Evolutionary conservation across 2,797 vertebrate genomes (phyloP).

Genomic region (Sebastes variabilis): DNA sequence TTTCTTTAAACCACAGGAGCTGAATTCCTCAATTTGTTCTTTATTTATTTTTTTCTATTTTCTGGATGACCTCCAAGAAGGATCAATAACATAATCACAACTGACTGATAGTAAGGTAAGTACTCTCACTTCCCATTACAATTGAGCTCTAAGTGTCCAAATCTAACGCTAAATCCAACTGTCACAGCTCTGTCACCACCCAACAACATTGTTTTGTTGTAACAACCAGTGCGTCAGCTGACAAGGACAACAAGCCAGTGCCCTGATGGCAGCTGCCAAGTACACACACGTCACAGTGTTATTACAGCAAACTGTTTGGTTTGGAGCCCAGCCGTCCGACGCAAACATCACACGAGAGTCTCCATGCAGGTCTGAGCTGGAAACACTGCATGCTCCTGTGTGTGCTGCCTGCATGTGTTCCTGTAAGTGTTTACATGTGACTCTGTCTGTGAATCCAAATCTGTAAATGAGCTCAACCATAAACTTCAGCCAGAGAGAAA

Average conservation of each 20-base stretch:
- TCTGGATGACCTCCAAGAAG: background rate
- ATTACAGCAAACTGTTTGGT: slow-evolving; percentile 60
- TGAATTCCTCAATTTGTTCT: background rate
- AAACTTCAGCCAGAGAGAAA: background rate
- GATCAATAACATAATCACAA: background rate
- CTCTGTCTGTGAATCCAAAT: background rate
- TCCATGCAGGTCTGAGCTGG: slow-evolving; percentile 38
- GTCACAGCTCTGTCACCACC: slow-evolving; percentile 14
- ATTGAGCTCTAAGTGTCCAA: background rate
- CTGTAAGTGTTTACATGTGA: slow-evolving; percentile 32
- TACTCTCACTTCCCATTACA: background rate
- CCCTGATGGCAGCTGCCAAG: slow-evolving; percentile 52
- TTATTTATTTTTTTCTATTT: background rate
- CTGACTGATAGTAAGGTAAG: background rate
- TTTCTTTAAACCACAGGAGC: background rate
- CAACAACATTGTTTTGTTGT: slow-evolving; percentile 9
- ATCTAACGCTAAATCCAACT: slow-evolving; percentile 6
- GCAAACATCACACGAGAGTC: slow-evolving; percentile 4
- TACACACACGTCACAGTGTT: slow-evolving; percentile 48
- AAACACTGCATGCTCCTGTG: background rate
- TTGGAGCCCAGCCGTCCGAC: slow-evolving; percentile 8
- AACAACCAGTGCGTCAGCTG: slow-evolving; percentile 39
- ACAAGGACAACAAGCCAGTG: slow-evolving; percentile 49
- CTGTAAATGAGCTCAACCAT: background rate
- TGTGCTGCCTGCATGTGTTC: slow-evolving; percentile 12